Base-by-base conservation (phyloP, 1,140 invertebrate species). In the Leptoteleia sp. region DNA sequence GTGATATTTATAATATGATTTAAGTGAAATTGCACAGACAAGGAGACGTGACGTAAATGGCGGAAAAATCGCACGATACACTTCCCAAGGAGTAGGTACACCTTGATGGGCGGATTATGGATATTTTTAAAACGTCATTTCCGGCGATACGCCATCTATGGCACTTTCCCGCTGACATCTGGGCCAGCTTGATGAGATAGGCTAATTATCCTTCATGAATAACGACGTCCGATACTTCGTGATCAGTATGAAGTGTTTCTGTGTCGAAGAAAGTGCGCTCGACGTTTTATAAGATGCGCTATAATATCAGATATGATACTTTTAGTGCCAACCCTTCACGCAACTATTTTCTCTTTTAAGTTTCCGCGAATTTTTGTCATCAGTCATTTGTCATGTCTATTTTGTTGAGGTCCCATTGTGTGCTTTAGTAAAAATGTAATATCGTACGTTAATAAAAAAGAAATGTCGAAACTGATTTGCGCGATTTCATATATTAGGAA, bases 221-320 rank as follows among this genome's bases (percentile, higher is more conserved):
- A 80, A 82, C 76, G 72, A 80, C 72, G 68, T 73, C 45, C 72
- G 73, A 81, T 79, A 79, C 75, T 67, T 71, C 68, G 54, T 61
- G 73, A 76, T 81, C 64, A 38, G 54, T 71, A 42, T 55, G 47
- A 71, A 67, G 73, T 81, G 72, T 77, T 83, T 82, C 81, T 81
- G 68, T 83, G 82, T 77, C 81, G 79, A 83, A 82, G 82, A 83
- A 83, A 83, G 82, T 83, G 76, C 67, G 67, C 55, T 75, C 70
- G 57, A 42, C 54, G 67, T 54, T 73, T 82, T 62, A 78, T 81
- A 82, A 79, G 65, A 79, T 72, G 57, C 76, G 64, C 65, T 40
- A 52, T 67, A 65, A 67, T 65, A 68, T 73, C 68, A 54, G 47
- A 59, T 68, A 43, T 57, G 68, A 68, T 72, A 43, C 55, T 35